Percentiles rank a stretch among this genome's conserved stretches.
Evolutionary conservation across 1,140 invertebrate species (phyloP).

Genomic region (Psix sp.): DNA sequence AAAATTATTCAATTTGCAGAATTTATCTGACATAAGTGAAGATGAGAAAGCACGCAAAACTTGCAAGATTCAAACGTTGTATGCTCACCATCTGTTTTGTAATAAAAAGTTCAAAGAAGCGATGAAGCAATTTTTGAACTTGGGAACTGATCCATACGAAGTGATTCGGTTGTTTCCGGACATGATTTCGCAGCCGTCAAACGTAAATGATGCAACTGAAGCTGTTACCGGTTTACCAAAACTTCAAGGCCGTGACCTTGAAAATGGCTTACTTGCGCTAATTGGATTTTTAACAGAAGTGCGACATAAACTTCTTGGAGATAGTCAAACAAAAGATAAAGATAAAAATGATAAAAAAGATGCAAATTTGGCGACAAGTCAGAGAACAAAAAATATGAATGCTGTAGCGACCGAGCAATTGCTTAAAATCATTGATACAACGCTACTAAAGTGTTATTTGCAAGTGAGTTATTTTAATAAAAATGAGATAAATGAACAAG

Average conservation of each 20-base stretch:
- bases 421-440: constrained; percentile 96
- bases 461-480: constrained; percentile 79
- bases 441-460: constrained; percentile 96
- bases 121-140: constrained; percentile 92
- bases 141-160: constrained; percentile 94
- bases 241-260: constrained; percentile 89
- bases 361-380: too few species aligned
- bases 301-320: constrained; percentile 78
- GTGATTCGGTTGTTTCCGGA: constrained; percentile 96
- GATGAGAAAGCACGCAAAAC: constrained; percentile 89
- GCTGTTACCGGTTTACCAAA: constrained; percentile 76
- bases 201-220: constrained; percentile 77
- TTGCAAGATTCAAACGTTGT: constrained; percentile 91
- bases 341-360: constrained; percentile 69
- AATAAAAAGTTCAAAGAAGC: constrained; percentile 92
- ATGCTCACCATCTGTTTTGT: constrained; percentile 93
- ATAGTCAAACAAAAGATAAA: constrained; percentile 72
- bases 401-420: constrained; percentile 80
- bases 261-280: constrained; percentile 91
- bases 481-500: neutral
- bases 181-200: constrained; percentile 84
- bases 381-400: constrained; percentile 71
- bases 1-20: constrained; percentile 78
- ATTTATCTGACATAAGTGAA: constrained; percentile 87
- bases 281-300: constrained; percentile 93